Evolutionary conservation across 2,797 vertebrate genomes (phyloP), one percentile per base, ranked within the genome.

Genomic region (Dromococcyx pavoninus): DNA sequence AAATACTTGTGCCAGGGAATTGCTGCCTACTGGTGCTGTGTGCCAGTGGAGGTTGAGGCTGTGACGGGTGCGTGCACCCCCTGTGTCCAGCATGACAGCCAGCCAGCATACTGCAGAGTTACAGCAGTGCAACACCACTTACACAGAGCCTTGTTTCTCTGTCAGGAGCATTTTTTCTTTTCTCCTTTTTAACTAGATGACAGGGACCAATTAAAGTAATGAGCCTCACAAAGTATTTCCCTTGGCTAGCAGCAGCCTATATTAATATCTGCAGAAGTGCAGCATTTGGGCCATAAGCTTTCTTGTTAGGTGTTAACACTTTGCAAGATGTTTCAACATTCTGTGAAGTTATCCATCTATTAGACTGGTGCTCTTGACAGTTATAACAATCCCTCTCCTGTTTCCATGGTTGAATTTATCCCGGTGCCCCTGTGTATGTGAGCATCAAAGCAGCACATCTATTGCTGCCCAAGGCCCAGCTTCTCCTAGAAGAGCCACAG

Each of bases 201-300:
- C 96, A 97, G 97, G 94, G 97, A 97, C 95, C 95, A 96, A 97
- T 97, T 97, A 98, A 97, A 98, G 96, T 97, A 97, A 97, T 97
- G 95, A 97, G 88, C 56, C 94, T 97, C 95, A 93, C 91, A 73
- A 91, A 97, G 91, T 92, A 94, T 96, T 97, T 97, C 97, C 96
- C 95, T 95, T 93, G 88, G 93, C 94, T 97, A 97, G 88, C 58
- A 94, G 83, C 93, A 95, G 91, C 48, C 82, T 95, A 33, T 75
- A 93, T 92, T 97, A 94, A 89, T 48, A 74, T 97, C 95, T 97
- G 80, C 85, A 96, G 62, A 93, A 96, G 87, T 88, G 74, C 79
- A 64, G 28, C 39, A 39, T 82, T 93, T 80, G 80, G 86, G 85
- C 73, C 50, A 17, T 81, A 71, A 96, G 87, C 51, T 69, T 91